Base-by-base conservation (phyloP, 2,888 invertebrate species). In the Drosophila mimica region DNA sequence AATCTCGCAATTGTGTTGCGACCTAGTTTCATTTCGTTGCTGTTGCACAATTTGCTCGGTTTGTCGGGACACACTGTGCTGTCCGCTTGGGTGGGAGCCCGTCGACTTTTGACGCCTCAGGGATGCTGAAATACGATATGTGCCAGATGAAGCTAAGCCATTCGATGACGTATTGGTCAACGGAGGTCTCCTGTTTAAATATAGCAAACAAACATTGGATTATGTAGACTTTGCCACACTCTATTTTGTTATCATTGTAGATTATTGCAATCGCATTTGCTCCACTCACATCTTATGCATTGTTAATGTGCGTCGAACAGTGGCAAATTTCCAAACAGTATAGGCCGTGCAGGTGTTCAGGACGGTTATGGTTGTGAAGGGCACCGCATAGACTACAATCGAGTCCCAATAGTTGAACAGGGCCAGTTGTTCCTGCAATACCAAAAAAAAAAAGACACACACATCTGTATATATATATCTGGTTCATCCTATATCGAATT, bases 331-430 rank as follows among this genome's bases (percentile, higher is more conserved):
- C 94, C 94, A 96, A 25, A 97, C 95, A 3, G 95, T 95, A 30
- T 94, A 92, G 70, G 95, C 95, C 54, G 97, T 97, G 88, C 95
- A 94, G 0, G 95, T 93, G 90, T 97, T 97, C 72, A 97, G 93
- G 6, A 96, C 92, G 4, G 96, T 94, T 73, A 97, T 97, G 52
- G 95, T 93, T 3, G 94, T 93, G 79, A 97, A 95, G 3, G 98
- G 97, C 43, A 96, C 91, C 8, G 96, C 94, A 89, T 97, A 96
- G 0, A 97, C 96, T 4, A 97, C 85, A 48, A 95, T 92, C 1
- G 96, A 95, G 91, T 98, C 97, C 65, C 96, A 93, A 60, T 95
- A 92, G 92, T 96, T 97, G 86, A 96, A 95, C 11, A 94, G 92
- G 36, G 94, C 94, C 25, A 96, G 95, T 80, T 95, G 93, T 15